Evolutionary conservation across 1,140 invertebrate genomes (phyloP), one percentile per base, ranked within the genome.

Genomic region (Lordiphosa clarofinis): DNA sequence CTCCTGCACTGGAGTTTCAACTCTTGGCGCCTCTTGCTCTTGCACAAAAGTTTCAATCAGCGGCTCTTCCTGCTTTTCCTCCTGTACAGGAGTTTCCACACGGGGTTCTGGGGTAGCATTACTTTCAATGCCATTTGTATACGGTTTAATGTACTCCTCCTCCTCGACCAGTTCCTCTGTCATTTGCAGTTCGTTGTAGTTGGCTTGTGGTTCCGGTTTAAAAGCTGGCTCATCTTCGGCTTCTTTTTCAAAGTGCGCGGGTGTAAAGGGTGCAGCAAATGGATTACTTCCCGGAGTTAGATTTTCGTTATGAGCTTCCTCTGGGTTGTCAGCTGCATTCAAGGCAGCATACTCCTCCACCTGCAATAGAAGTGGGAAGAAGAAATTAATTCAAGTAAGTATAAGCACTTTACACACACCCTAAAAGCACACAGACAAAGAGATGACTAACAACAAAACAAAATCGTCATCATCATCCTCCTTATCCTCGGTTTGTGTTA

Each of bases 341-440:
- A 69, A 54, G 47, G 61, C 76, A 81, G 76, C 72, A 43, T 75
- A 56, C 60, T 82, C 76, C 72, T 81, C 76, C 67, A 56, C 56
- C 76, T 81, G 56, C 39, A 49, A 67, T 10, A 21, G 33, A 36
- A 19, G 28, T 48, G 46, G 35, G n/a, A 56, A 8, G 40, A 19
- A 37, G 43, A 47, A 54, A 31, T 31, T 31, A 31, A 31, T 31
- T 31, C 13, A 9, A n/a, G 19, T 47, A 19, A 37, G 33, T 48
- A 43, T 40, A 40, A 40, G 38, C 38, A 40, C 13, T 44, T 44
- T 10, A 44, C 42, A 44, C n/a, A 44, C 11, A 28, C 40, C 56
- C 35, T 44, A 47, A 8, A n/a, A n/a, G n/a, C n/a, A 48, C 33
- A 39, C 59, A 46, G 21, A 44, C 7, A 46, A 13, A 43, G 49